Base-by-base conservation (phyloP, 2,888 invertebrate genomes). In the Nymphalis urticae region DNA sequence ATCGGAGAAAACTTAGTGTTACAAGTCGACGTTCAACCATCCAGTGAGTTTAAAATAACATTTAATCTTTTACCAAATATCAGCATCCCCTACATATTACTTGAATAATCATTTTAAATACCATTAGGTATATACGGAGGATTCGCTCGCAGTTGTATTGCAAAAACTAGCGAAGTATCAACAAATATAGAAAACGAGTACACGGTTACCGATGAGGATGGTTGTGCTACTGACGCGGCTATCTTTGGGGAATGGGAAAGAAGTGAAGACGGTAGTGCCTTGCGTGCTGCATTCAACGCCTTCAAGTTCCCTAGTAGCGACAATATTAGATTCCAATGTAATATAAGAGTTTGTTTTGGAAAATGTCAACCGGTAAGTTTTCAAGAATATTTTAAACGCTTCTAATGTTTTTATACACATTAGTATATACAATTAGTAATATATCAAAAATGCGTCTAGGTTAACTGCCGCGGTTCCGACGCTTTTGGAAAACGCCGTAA, bases 251-350 rank as follows among this genome's bases (percentile, higher is more conserved):
- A 98, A 84, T 98, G 98, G 98, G 96, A 97, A 77, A 96, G 97
- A 80, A 97, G 97, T 82, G 94, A 96, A 24, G 97, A 97, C 72
- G 96, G 96, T 63, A 97, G 97, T 84, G 96, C 97, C 24, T 89
- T 98, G 64, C 93, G 96, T 82, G 98, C 98, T 73, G 95, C 96
- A 78, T 98, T 98, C 88, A 97, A 97, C 84, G 98, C 98, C 4
- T 98, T 98, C 87, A 98, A 98, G 84, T 98, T 98, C 95, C 98
- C 98, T 0, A 97, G 97, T 79, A 97, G 97, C 81, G 98, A 98
- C 82, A 98, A 97, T 82, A 97, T 98, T 79, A 93, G 97, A 87
- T 98, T 98, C 96, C 98, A 98, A 87, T 98, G 98, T 86, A 98
- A 98, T 86, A 97, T 98, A 79, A 94, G 98, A 71, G 98, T 98